Conservation (phyloP, 1,140 invertebrate genomes). For the Teleogryllus occipitalis region DNA sequence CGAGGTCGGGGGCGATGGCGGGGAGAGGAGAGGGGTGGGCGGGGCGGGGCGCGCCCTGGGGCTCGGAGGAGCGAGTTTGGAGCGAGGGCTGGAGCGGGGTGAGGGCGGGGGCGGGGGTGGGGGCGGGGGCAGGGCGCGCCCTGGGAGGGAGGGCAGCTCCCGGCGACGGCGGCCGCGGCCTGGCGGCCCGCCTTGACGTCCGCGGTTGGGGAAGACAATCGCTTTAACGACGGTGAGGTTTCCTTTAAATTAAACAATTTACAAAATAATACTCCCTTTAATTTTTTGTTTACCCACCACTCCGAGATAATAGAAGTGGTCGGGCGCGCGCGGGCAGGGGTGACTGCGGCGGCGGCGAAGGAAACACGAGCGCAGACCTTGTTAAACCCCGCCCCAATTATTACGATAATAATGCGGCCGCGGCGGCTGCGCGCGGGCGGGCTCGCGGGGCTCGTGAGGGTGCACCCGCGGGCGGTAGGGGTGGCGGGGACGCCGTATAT, state of each 20-base stretch:
- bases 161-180: background rate
- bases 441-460: background rate
- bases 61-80: no score
- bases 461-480: no score
- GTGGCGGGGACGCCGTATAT: background rate
- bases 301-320: background rate
- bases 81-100: background rate
- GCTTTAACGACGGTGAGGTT: background rate
- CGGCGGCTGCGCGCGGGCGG: background rate
- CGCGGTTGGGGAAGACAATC: background rate
- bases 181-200: background rate
- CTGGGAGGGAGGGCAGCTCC: background rate
- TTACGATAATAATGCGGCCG: background rate
- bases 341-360: background rate
- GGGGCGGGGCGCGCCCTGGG: no score
- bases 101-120: no score
- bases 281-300: background rate
- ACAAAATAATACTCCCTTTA: background rate
- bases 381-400: background rate
- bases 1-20: no score
- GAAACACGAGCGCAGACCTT: background rate
- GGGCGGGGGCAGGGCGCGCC: no score
- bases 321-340: no score
- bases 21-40: no score
- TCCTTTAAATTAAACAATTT: slow-evolving; percentile 6